phyloP scores from a whole-genome alignment of 2,797 vertebrate species.

The Arrhamphus sclerolepis region DNA sequence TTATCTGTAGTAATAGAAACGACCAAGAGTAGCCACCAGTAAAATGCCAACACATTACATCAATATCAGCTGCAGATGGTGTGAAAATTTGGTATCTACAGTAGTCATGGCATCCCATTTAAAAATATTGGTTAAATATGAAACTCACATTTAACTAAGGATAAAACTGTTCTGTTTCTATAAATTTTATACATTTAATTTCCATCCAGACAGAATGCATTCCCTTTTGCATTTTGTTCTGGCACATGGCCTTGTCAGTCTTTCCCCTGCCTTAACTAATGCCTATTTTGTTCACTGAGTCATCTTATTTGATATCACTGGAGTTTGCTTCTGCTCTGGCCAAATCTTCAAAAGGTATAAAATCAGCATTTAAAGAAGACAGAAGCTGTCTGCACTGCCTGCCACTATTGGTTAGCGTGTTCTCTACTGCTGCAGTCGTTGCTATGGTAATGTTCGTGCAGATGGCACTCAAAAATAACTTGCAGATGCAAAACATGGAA shows the following conservation, averaged over 20 bases:
- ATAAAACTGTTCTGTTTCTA: not conserved
- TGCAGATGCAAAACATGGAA: conserved; percentile 42
- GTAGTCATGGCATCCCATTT: not conserved
- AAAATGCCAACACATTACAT: not conserved
- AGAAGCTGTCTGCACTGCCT: conserved; percentile 5
- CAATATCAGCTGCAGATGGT: too few relatives aligned
- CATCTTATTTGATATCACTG: not conserved
- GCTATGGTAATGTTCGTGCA: conserved; percentile 53
- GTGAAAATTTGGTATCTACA: too few relatives aligned
- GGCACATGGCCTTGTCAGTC: not conserved
- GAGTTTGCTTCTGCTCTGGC: not conserved
- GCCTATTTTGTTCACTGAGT: too few relatives aligned
- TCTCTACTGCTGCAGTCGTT: conserved; percentile 52
- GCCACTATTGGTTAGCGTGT: conserved; percentile 16
- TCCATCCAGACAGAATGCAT: not conserved
- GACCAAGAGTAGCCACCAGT: not conserved
- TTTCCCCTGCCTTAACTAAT: not conserved
- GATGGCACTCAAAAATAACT: conserved; percentile 44
- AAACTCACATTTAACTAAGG: not conserved
- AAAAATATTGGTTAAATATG: not conserved
- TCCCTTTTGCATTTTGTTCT: not conserved
- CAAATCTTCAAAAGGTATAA: conserved; percentile 9
- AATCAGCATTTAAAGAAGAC: conserved; percentile 2
- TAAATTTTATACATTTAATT: not conserved
- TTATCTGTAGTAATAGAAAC: too few relatives aligned